Conservation (phyloP, 2,888 invertebrate genomes). For the Mimas tiliae region DNA sequence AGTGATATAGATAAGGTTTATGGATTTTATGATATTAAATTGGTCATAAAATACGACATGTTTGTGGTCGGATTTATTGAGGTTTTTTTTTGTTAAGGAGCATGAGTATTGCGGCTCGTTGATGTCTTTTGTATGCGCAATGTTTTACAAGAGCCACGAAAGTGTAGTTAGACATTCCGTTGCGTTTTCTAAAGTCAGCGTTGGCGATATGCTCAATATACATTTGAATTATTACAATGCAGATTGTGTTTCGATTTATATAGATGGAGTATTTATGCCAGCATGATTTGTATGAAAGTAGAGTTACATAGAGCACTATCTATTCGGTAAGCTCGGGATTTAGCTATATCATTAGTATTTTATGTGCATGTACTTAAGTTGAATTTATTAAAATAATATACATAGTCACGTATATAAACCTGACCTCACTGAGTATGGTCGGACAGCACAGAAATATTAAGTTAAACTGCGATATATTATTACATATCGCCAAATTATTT, state of each 20-base stretch:
- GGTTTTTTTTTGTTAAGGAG: constrained; percentile 13
- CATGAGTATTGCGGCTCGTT: constrained; percentile 52
- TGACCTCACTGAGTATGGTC: neutral
- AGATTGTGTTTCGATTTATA: constrained; percentile 17
- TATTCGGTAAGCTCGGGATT: neutral
- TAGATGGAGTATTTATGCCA: constrained; percentile 15
- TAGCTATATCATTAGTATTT: neutral
- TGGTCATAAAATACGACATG: constrained; percentile 34
- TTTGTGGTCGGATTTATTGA: constrained; percentile 1
- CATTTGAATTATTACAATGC: constrained; percentile 22
- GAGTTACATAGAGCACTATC: constrained; percentile 1
- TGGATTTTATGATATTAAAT: constrained; percentile 13
- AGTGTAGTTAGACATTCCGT: constrained; percentile 44
- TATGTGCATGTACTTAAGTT: neutral
- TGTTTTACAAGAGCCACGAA: constrained; percentile 46
- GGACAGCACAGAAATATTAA: neutral
- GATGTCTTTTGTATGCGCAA: constrained; percentile 72
- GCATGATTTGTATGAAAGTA: constrained; percentile 3
- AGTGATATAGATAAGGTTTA: constrained; percentile 31
- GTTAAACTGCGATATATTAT: too few relatives aligned
- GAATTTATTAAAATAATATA: neutral
- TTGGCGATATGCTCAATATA: constrained; percentile 31
- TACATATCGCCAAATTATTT: too few relatives aligned
- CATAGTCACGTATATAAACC: neutral
- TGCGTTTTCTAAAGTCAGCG: constrained; percentile 46